Base-by-base conservation (phyloP, 1,140 invertebrate genomes). In the Thaumatotibia leucotreta region DNA sequence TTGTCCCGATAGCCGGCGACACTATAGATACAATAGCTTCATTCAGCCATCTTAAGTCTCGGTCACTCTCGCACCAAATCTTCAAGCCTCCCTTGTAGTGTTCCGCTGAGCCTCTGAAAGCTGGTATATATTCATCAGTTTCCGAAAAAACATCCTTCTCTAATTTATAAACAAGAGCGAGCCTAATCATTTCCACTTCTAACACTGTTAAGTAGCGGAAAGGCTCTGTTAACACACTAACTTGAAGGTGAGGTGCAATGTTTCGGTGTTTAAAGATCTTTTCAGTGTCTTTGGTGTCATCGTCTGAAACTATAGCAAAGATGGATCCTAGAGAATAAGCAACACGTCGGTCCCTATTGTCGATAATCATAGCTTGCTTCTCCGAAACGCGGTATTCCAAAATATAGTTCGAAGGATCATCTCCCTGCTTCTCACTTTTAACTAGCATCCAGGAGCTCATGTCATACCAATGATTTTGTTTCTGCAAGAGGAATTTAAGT, bases 401-500 rank as follows among this genome's bases (percentile, higher is more conserved):
- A 54, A 3, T 24, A 11, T 54, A 54, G n/a, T 24, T 54, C 5
- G 50, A 23, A 10, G 50, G 50, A 54, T 54, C 50, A 27, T 24
- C 50, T 24, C 50, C 50, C 27, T 54, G 50, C n/a, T 54, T 54
- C 22, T 27, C 22, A 24, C 50, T 54, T n/a, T 24, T 54, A 54
- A 54, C 23, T 27, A 54, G 50, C 11, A 24, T 54, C 50, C 50
- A 54, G 11, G 50, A 20, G 0, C 22, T 54, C 50, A 54, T 27
- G 10, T 54, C 23, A 24, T 54, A 54, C 50, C 50, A 54, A 54
- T 54, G 50, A n/a, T 54, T 54, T 27, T 54, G 50, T 17, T 29
- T 54, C 22, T 54, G 20, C 10, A 54, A n/a, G 4, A 54, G 22
- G 6, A 27, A n/a, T n/a, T 54, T 23, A 22, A 54, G n/a, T 27